Evolutionary conservation across 2,113 vertebrate genomes (phyloP).

Genomic region (Misgurnus mizolepis): DNA sequence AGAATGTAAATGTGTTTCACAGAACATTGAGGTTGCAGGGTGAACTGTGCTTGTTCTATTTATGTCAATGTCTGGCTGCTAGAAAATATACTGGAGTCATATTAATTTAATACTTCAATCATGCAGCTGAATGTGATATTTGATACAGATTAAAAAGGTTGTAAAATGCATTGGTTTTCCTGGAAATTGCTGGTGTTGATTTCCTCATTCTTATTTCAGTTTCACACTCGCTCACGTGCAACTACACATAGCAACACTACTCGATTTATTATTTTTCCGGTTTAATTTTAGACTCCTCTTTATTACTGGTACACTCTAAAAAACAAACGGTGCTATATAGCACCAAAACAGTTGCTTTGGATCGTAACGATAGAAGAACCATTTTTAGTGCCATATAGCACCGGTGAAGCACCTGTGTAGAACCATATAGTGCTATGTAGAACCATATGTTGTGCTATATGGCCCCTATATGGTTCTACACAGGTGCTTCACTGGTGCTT

Average conservation of each 20-base stretch:
- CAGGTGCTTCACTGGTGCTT: too few relatives aligned
- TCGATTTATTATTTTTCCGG: neutral
- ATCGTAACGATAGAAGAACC: too few relatives aligned
- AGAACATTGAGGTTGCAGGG: too few relatives aligned
- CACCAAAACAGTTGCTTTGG: too few relatives aligned
- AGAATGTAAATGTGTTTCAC: too few relatives aligned
- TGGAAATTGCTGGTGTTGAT: neutral
- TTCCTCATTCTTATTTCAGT: neutral
- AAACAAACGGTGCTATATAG: too few relatives aligned
- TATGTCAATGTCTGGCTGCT: neutral
- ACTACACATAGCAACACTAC: neutral
- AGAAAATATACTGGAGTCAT: neutral
- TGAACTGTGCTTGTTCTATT: neutral
- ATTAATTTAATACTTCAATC: slow-evolving; percentile 20
- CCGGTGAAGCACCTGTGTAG: too few relatives aligned
- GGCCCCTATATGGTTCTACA: too few relatives aligned
- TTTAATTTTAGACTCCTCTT: neutral
- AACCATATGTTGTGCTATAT: too few relatives aligned
- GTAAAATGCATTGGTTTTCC: slow-evolving; percentile 10
- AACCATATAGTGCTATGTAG: too few relatives aligned
- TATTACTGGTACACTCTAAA: too few relatives aligned
- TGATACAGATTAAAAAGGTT: slow-evolving; percentile 9
- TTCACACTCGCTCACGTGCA: neutral
- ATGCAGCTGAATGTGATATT: slow-evolving; percentile 5
- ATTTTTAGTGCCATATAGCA: too few relatives aligned